phyloP scores from a whole-genome alignment of 1,140 invertebrate genomes.

The Drosophila tani region DNA sequence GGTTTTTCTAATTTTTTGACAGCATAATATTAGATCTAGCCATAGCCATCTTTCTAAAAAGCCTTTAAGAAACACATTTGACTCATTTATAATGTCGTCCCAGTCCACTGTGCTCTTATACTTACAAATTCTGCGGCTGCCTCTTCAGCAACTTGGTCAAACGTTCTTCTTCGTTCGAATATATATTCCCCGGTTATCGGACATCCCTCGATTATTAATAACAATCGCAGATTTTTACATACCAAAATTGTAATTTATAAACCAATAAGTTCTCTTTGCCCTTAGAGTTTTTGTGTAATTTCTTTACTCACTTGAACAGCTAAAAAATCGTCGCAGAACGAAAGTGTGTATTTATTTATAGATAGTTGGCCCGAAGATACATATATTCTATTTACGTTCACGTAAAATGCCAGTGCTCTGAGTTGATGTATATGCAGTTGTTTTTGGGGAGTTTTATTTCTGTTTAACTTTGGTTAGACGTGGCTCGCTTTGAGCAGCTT shows the following conservation, averaged over 20 bases:
- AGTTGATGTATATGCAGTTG: constrained; percentile 17
- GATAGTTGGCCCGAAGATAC: constrained; percentile 30
- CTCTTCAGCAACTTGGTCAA: not conserved
- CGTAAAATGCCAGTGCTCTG: constrained; percentile 18
- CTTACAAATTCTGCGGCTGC: not conserved
- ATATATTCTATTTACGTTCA: constrained; percentile 46
- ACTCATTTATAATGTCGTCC: not conserved
- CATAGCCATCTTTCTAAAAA: too few species aligned
- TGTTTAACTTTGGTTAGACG: constrained; percentile 1
- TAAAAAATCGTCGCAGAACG: constrained; percentile 8
- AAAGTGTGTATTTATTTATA: constrained; percentile 39
- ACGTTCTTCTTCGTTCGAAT: not conserved
- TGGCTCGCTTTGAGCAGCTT: not conserved
- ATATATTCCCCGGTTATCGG: not conserved
- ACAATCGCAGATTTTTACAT: not conserved
- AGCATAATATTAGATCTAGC: too few species aligned
- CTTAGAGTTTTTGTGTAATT: constrained; percentile 1
- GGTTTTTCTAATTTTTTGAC: not conserved
- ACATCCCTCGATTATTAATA: not conserved
- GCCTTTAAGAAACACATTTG: too few species aligned
- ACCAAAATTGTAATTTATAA: not conserved
- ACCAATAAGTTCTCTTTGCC: too few species aligned
- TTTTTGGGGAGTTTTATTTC: constrained; percentile 28
- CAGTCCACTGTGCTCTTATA: constrained; percentile 11
- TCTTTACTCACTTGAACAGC: constrained; percentile 4